Evolutionary conservation across 2,113 vertebrate genomes (phyloP), one percentile per base, ranked within the genome.

Genomic region (Neotoma lepida): DNA sequence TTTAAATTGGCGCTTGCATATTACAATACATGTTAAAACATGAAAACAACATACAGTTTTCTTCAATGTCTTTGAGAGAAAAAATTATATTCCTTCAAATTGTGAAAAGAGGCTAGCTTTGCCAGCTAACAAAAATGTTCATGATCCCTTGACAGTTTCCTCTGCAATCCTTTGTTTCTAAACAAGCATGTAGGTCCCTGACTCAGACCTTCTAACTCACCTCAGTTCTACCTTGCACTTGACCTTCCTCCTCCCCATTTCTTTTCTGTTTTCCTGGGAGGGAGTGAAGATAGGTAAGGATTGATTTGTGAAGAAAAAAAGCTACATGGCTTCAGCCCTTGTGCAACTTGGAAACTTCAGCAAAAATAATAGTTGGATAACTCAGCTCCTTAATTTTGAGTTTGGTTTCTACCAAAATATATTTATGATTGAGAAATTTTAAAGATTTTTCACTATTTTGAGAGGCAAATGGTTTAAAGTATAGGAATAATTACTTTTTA

Each of bases 331-430:
- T 93, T 90, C 35, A 93, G n/a, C 9, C 4, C 6, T 56, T 18
- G 14, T 13, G 24, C 22, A 82, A 78, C 22, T n/a, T 82, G n/a
- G 14, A 84, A 84, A 80, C 30, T 90, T 63, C n/a, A 86, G 46
- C 51, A 86, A 92, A 95, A 89, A 22, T 91, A 89, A 91, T 49
- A 44, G 8, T 33, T 76, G 35, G 39, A 76, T 96, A 46, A 68
- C 44, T 91, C 35, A 89, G 1, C 4, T 70, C 41, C n/a, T 94
- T 94, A 76, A 85, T 90, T 81, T 91, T 35, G 89, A 86, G 10
- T 93, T 95, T 56, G 28, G 0, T 78, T 56, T 81, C 64, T 85
- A 81, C 33, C 41, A 73, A 90, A 93, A 94, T 35, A 70, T 68
- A 87, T 76, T 86, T 41, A 77, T 39, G 4, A 4, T 39, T 95